Evolutionary conservation across 2,113 vertebrate species (phyloP).

Genomic region (Sturnus vulgaris): DNA sequence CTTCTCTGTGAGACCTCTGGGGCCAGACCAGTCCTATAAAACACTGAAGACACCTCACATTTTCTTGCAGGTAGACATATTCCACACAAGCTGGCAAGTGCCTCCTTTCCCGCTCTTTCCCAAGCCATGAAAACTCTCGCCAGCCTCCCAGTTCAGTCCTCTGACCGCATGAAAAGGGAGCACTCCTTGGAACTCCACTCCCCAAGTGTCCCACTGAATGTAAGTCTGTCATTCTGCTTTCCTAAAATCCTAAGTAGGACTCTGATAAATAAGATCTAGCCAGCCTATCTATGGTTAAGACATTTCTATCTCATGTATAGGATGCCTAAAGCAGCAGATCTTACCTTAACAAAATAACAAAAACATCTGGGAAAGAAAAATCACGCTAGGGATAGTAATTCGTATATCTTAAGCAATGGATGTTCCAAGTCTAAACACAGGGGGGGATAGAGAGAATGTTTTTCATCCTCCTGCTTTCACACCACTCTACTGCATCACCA

Average conservation of each 20-base stretch:
- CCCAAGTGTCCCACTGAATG: background rate
- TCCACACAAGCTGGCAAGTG: background rate
- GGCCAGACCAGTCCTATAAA: background rate
- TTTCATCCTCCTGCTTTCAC: background rate
- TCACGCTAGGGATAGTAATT: background rate
- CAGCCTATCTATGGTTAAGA: background rate
- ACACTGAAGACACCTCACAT: background rate
- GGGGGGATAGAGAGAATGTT: background rate
- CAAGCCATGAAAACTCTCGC: background rate
- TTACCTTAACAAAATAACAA: background rate
- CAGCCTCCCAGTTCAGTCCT: background rate
- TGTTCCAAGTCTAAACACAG: background rate
- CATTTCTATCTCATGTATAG: background rate
- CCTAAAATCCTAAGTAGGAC: background rate
- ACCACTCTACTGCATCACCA: background rate
- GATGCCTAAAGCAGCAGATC: background rate
- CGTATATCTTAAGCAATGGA: background rate
- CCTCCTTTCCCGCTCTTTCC: background rate
- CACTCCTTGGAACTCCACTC: background rate
- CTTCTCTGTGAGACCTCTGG: background rate
- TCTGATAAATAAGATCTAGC: background rate
- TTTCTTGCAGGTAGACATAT: background rate
- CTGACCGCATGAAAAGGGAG: background rate
- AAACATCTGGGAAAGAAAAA: background rate
- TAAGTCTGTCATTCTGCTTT: background rate